A percentile compares a stretch with the other conserved stretches of the same genome.
These are phyloP conservation scores for Anthoscopus minutus DNA, from an alignment of 2,113 vertebrate genomes.

Conservation along the genomic window DNA sequence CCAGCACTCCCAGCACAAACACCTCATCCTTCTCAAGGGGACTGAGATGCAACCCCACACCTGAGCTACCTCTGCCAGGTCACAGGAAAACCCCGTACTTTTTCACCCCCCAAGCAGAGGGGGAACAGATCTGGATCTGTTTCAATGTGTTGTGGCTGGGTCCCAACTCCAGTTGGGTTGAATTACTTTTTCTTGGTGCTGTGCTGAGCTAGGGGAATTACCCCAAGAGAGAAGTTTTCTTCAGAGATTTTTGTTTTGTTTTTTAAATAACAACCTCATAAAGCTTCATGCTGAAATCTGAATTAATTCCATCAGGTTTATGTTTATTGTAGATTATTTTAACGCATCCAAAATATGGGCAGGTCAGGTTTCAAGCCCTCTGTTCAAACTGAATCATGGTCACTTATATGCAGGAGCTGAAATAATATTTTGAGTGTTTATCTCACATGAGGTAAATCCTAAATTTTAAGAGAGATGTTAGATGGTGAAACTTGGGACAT, in stretches of 20 bases:
- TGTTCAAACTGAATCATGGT: not conserved
- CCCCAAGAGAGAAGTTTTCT: not conserved
- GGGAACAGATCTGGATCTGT: not conserved
- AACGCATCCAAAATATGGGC: not conserved
- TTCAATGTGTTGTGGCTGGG: not conserved
- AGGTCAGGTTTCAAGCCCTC: not conserved
- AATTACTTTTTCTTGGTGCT: not conserved
- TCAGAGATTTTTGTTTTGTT: not conserved
- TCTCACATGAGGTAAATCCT: not conserved
- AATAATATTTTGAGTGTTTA: not conserved
- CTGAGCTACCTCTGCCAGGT: not conserved
- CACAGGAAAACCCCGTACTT: accelerated
- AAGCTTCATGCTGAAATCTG: not conserved
- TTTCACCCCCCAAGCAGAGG: not conserved
- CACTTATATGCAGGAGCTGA: not conserved
- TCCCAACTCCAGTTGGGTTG: not conserved
- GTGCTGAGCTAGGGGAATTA: not conserved
- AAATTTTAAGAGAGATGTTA: not conserved
- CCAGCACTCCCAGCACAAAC: accelerated
- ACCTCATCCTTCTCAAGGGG: not conserved
- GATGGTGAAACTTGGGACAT: not conserved
- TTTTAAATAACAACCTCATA: not conserved
- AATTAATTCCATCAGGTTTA: not conserved
- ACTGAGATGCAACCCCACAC: not conserved
- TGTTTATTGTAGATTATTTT: not conserved